Conservation (phyloP, 2,797 vertebrate genomes). For the Loriculus beryllinus region DNA sequence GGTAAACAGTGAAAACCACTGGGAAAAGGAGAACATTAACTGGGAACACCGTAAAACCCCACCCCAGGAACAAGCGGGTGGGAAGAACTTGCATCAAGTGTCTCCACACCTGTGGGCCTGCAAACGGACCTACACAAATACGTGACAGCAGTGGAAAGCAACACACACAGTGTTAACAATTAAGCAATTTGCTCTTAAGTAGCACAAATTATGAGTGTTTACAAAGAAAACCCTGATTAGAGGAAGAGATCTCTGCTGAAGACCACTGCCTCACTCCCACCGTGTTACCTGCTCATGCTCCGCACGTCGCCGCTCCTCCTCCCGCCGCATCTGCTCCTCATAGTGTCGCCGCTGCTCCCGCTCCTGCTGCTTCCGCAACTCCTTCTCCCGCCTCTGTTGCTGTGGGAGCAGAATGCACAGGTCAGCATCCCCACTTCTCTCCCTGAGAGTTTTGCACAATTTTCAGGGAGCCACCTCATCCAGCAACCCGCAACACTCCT, state of each 20-base stretch:
- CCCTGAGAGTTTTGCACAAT: fast-evolving
- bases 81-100: background rate
- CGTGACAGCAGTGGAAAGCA: background rate
- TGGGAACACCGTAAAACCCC: background rate
- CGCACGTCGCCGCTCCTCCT: slow-evolving; percentile 92
- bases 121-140: background rate
- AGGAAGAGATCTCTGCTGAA: background rate
- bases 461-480: background rate
- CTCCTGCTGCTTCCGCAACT: slow-evolving; percentile 96
- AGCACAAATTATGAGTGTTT: background rate
- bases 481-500: background rate
- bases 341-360: slow-evolving; percentile 92
- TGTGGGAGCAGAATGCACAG: slow-evolving; percentile 46
- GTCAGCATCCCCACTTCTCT: background rate
- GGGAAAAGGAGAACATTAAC: background rate
- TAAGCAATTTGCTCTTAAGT: slow-evolving; percentile 8
- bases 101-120: background rate
- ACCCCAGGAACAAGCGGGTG: background rate
- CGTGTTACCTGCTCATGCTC: slow-evolving; percentile 90
- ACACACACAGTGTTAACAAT: background rate
- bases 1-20: background rate
- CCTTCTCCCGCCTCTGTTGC: slow-evolving; percentile 96
- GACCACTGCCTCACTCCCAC: fast-evolving
- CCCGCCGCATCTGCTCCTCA: slow-evolving; percentile 92
- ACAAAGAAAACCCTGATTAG: background rate